phyloP scores from a whole-genome alignment of 2,113 vertebrate species.

The Carassius auratus region DNA sequence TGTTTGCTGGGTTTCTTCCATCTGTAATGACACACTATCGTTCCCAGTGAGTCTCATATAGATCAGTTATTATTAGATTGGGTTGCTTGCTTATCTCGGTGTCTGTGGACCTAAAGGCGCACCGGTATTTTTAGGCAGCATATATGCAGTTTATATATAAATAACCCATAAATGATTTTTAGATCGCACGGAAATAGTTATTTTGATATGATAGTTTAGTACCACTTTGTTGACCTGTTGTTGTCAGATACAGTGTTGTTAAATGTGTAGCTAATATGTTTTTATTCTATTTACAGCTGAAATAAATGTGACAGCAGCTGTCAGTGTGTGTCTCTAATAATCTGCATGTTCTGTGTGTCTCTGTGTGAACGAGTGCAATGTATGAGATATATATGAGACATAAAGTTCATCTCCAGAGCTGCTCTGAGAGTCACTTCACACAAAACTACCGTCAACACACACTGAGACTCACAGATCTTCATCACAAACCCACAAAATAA shows the following conservation, averaged over 20 bases:
- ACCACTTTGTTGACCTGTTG: not conserved
- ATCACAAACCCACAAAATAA: too few species aligned
- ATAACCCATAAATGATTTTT: not conserved
- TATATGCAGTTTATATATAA: not conserved
- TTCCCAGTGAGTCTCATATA: not conserved
- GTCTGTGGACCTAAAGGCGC: not conserved
- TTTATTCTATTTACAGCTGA: too few species aligned
- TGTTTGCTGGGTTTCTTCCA: not conserved
- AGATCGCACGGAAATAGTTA: too few species aligned
- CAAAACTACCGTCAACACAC: too few species aligned
- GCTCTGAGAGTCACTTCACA: too few species aligned
- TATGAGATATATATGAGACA: too few species aligned
- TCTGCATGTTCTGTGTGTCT: too few species aligned
- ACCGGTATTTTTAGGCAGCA: not conserved
- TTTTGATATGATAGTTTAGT: not conserved
- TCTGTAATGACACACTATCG: not conserved
- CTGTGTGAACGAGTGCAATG: too few species aligned
- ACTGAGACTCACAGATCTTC: too few species aligned
- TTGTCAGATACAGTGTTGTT: not conserved
- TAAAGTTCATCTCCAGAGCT: too few species aligned
- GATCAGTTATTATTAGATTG: not conserved
- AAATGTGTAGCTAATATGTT: not conserved
- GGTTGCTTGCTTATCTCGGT: not conserved
- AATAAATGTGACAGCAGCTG: too few species aligned
- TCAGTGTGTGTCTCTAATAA: too few species aligned